Percentiles rank a stretch among this genome's conserved stretches.
These are phyloP conservation scores for Philaethria dido DNA, from an alignment of 2,888 invertebrate species.

Conservation along the genomic window DNA sequence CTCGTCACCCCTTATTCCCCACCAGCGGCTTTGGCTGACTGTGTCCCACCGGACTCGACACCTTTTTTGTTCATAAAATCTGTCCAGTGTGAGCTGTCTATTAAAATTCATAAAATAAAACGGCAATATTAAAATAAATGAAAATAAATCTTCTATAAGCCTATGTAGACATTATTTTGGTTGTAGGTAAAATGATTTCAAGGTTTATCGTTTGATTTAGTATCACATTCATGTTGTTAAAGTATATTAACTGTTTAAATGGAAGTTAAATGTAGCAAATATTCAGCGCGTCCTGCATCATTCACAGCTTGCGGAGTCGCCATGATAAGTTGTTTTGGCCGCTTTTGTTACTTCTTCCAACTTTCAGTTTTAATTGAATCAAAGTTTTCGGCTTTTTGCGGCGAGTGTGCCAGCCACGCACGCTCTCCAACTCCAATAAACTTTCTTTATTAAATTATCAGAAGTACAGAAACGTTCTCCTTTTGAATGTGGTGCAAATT, in stretches of 20 bases:
- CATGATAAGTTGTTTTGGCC: conserved; percentile 46
- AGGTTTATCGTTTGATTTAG: conserved; percentile 62
- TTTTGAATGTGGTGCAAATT: conserved; percentile 78
- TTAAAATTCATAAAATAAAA: conserved; percentile 51
- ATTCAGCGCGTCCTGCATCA: conserved; percentile 26
- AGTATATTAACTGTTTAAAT: background rate
- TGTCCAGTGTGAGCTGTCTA: conserved; percentile 55
- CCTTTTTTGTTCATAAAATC: conserved; percentile 69
- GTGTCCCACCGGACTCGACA: conserved; percentile 74
- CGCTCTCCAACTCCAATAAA: conserved; percentile 73
- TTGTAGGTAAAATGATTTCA: conserved; percentile 32
- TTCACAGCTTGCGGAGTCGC: conserved; percentile 33
- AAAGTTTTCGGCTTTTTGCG: conserved; percentile 83
- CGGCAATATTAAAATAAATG: conserved; percentile 47
- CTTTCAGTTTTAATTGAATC: conserved; percentile 83
- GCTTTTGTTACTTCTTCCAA: conserved; percentile 75
- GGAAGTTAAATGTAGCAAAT: conserved; percentile 24
- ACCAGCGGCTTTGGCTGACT: conserved; percentile 78
- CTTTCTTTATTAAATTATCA: conserved; percentile 84
- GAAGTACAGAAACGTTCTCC: conserved; percentile 80
- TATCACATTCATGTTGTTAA: conserved; percentile 40
- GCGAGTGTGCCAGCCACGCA: conserved; percentile 81
- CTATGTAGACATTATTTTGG: conserved; percentile 37
- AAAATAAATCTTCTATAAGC: conserved; percentile 45
- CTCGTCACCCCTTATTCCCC: conserved; percentile 81